Conservation (phyloP, 2,797 vertebrate species). For the Nasua narica region DNA sequence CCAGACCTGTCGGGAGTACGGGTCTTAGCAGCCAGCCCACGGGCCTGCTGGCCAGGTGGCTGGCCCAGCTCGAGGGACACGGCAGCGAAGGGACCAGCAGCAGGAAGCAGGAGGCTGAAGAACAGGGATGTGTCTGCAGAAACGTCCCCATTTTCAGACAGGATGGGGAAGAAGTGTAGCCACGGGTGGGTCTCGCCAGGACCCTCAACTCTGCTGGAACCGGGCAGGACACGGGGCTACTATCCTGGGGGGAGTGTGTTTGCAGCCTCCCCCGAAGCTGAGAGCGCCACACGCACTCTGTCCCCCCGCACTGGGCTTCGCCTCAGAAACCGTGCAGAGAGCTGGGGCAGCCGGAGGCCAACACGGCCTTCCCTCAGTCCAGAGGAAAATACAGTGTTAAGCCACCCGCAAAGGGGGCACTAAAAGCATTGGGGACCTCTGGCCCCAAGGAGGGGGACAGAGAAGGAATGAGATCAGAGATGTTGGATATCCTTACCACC, state of each 20-base stretch:
- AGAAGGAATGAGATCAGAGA: not conserved
- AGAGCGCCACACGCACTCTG: rapidly evolving
- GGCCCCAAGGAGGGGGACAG: not conserved
- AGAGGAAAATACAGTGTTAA: not conserved
- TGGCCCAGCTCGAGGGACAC: not conserved
- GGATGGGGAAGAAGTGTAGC: not conserved
- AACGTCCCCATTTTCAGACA: not conserved
- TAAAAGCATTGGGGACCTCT: not conserved
- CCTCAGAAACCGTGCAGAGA: not conserved
- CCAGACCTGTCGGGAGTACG: not conserved
- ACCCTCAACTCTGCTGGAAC: not conserved
- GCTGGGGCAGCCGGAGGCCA: not conserved
- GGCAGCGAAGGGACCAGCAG: rapidly evolving
- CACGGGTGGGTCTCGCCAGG: not conserved
- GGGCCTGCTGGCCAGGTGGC: not conserved
- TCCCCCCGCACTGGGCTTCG: not conserved
- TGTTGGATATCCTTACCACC: not conserved
- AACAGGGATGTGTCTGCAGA: not conserved
- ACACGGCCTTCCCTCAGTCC: not conserved
- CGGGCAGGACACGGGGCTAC: not conserved
- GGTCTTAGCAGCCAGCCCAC: not conserved
- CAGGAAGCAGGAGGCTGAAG: not conserved
- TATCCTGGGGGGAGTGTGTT: not conserved
- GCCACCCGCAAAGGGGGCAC: too few relatives aligned
- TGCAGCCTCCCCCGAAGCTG: not conserved